These are phyloP conservation scores for Leptopilina boulardi DNA, from an alignment of 1,140 invertebrate genomes.

Conservation along the genomic window DNA sequence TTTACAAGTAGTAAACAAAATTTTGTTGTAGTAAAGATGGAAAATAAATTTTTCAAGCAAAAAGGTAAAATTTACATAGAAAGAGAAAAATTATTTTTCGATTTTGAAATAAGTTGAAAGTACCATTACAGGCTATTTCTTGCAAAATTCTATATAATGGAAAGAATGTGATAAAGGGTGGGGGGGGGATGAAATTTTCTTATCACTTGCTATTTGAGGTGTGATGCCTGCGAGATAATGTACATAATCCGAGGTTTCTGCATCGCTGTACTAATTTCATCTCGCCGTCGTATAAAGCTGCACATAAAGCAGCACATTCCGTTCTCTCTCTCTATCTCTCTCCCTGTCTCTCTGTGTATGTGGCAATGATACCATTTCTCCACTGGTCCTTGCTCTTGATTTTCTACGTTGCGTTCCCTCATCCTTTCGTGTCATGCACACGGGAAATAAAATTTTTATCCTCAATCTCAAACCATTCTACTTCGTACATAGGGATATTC, in stretches of 20 bases:
- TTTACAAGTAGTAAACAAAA: no score
- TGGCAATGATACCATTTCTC: constrained; percentile 13
- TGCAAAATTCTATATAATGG: not conserved
- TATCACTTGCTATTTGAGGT: not conserved
- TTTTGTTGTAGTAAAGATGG: no score
- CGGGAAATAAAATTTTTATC: constrained; percentile 33
- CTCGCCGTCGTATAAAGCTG: not conserved
- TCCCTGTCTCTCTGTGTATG: not conserved
- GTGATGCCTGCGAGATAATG: not conserved
- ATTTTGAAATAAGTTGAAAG: no score
- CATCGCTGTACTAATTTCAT: constrained; percentile 20
- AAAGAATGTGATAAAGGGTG: not conserved
- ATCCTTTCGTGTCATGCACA: constrained; percentile 10
- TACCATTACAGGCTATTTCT: no score
- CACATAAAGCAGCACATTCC: constrained; percentile 10
- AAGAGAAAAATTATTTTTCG: no score
- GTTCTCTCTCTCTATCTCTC: not conserved
- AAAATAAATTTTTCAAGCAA: no score
- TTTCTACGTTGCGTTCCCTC: not conserved
- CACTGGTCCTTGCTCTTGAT: constrained; percentile 2
- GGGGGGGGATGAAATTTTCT: not conserved
- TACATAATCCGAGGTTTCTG: not conserved
- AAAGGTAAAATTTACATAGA: no score
- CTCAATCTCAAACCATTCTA: constrained; percentile 24
- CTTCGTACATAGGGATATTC: not conserved